phyloP scores from a whole-genome alignment of 2,888 invertebrate species.

The Amiota communis region DNA sequence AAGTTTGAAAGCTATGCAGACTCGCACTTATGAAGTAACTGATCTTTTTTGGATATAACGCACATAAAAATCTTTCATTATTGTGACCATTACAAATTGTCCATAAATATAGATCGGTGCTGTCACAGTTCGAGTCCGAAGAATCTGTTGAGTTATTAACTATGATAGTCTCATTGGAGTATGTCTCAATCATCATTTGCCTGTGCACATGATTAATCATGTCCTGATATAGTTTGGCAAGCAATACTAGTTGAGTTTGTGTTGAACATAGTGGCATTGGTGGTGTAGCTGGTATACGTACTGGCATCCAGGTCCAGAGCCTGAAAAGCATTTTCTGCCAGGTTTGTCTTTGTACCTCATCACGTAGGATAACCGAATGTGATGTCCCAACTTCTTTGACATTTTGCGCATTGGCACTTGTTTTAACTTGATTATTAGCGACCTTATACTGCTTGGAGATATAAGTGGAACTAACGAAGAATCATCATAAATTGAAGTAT shows the following conservation, averaged over 20 bases:
- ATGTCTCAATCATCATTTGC: slow-evolving; percentile 3
- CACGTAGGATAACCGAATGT: slow-evolving; percentile 89
- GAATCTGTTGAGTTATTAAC: not conserved
- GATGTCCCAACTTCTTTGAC: slow-evolving; percentile 94
- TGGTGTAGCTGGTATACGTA: not conserved
- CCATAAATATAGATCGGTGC: not conserved
- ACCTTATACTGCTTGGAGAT: slow-evolving; percentile 79
- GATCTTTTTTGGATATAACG: slow-evolving; percentile 2
- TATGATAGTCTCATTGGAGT: slow-evolving; percentile 8
- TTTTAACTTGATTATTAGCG: slow-evolving; percentile 82
- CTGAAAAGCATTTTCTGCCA: slow-evolving; percentile 54
- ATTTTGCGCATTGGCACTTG: slow-evolving; percentile 85
- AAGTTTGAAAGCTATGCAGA: not conserved
- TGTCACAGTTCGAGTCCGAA: not conserved
- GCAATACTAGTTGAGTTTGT: not conserved
- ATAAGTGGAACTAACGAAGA: not conserved
- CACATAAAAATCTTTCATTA: slow-evolving; percentile 3
- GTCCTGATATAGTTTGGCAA: not conserved
- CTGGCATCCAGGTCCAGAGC: slow-evolving; percentile 25
- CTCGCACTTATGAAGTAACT: not conserved
- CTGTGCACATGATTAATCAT: not conserved
- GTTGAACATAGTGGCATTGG: slow-evolving; percentile 2
- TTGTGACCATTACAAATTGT: not conserved
- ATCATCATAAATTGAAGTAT: not conserved
- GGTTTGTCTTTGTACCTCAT: slow-evolving; percentile 75